These are phyloP conservation scores for Emydoidea blandingii DNA, from an alignment of 2,797 vertebrate species.

Conservation along the genomic window DNA sequence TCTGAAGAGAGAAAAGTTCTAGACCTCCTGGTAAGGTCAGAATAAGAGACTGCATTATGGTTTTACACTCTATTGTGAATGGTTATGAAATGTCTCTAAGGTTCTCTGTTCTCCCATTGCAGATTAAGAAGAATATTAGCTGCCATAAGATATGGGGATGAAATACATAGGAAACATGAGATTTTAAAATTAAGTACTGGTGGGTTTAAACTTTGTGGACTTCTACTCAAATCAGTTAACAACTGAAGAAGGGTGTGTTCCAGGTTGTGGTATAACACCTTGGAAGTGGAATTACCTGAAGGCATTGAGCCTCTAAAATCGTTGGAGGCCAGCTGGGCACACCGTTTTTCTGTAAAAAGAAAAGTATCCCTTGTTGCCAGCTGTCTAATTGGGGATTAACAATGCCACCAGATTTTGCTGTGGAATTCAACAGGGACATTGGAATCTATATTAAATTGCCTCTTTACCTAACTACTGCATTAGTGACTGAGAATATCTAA, in stretches of 20 bases:
- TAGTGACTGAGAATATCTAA: not conserved
- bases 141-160: not conserved
- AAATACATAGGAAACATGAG: not conserved
- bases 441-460: not conserved
- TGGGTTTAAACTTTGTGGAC: not conserved
- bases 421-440: not conserved
- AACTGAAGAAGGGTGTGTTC: not conserved
- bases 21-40: not conserved
- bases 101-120: not conserved
- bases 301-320: conserved; percentile 59
- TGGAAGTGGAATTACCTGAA: conserved; percentile 57
- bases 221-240: not conserved
- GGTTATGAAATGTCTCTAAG: not conserved
- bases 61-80: not conserved
- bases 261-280: not conserved
- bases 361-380: not conserved
- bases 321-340: conserved; percentile 17
- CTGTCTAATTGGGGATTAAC: conserved; percentile 27
- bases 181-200: not conserved
- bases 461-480: not conserved
- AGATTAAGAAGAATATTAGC: not conserved
- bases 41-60: not conserved
- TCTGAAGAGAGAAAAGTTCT: not conserved
- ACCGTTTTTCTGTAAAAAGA: conserved; percentile 54
- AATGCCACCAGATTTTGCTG: not conserved